Percentiles rank a stretch among this genome's conserved stretches.
These are phyloP conservation scores for Pterostichus niger DNA, from an alignment of 2,888 invertebrate species.

Conservation along the genomic window DNA sequence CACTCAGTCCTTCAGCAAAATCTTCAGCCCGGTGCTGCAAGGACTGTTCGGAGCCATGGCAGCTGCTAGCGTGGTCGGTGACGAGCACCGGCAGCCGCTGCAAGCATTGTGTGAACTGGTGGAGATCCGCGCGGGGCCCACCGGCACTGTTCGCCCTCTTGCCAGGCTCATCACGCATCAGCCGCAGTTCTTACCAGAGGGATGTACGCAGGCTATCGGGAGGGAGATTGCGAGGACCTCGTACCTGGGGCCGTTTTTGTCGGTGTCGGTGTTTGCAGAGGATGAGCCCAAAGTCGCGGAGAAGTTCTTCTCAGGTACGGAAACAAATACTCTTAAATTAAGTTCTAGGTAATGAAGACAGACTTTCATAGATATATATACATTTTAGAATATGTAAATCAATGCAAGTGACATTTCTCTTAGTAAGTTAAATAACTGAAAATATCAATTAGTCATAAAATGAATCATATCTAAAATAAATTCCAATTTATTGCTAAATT, in stretches of 20 bases:
- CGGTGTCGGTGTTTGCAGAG: slow-evolving; percentile 95
- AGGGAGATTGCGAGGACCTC: slow-evolving; percentile 92
- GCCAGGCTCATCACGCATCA: slow-evolving; percentile 84
- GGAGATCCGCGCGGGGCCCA: slow-evolving; percentile 84
- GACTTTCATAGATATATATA: too few species aligned
- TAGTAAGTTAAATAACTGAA: too few species aligned
- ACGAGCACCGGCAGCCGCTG: slow-evolving; percentile 84
- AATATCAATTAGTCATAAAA: too few species aligned
- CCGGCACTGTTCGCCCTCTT: slow-evolving; percentile 86
- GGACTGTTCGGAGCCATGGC: slow-evolving; percentile 85
- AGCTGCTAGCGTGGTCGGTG: slow-evolving; percentile 84
- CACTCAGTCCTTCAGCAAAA: slow-evolving; percentile 80
- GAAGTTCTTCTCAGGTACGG: slow-evolving; percentile 79
- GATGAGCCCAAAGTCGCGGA: slow-evolving; percentile 95
- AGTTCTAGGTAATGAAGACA: neutral
- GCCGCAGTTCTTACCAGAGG: slow-evolving; percentile 86
- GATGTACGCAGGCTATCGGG: slow-evolving; percentile 88
- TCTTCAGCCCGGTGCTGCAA: slow-evolving; percentile 85
- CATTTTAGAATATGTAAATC: too few species aligned
- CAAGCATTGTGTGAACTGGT: slow-evolving; percentile 85
- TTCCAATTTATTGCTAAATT: too few species aligned
- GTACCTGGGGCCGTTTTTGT: slow-evolving; percentile 94
- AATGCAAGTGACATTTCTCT: too few species aligned
- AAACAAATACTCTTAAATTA: slow-evolving; percentile 36
- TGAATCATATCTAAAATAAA: too few species aligned